Percentiles rank a stretch among this genome's conserved stretches.
phyloP scores from a whole-genome alignment of 2,888 invertebrate genomes.

The Tinea trinotella region DNA sequence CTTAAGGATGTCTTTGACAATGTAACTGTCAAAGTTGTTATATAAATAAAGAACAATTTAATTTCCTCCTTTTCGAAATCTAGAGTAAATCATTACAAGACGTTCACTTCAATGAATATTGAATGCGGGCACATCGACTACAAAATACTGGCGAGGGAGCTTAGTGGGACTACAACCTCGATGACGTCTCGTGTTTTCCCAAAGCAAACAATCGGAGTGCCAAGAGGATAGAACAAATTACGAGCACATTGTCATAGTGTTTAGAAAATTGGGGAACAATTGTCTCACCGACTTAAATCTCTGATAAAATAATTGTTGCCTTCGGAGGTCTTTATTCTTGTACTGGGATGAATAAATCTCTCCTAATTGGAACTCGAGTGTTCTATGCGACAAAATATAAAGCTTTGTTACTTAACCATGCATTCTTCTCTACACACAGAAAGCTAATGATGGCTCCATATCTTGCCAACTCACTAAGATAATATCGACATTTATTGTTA shows the following conservation, averaged over 20 bases:
- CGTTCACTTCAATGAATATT: slow-evolving; percentile 55
- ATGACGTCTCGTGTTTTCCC: slow-evolving; percentile 50
- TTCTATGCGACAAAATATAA: slow-evolving; percentile 58
- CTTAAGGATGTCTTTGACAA: no score
- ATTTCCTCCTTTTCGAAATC: slow-evolving; percentile 43
- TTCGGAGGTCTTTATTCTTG: slow-evolving; percentile 36
- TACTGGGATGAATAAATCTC: slow-evolving; percentile 62
- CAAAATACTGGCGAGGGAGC: slow-evolving; percentile 28
- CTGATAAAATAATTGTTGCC: slow-evolving; percentile 49
- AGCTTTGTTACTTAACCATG: slow-evolving; percentile 48
- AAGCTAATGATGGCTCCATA: slow-evolving; percentile 48
- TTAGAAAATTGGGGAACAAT: slow-evolving; percentile 67
- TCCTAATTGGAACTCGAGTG: slow-evolving; percentile 60
- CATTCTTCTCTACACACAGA: slow-evolving; percentile 54
- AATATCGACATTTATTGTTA: slow-evolving; percentile 30
- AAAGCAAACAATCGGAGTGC: slow-evolving; percentile 55
- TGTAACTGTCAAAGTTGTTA: no score
- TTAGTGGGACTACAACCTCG: slow-evolving; percentile 25
- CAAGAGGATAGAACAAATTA: slow-evolving; percentile 59
- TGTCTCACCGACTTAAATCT: slow-evolving; percentile 59
- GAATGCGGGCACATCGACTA: slow-evolving; percentile 46
- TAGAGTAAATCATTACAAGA: slow-evolving; percentile 42
- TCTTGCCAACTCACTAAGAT: slow-evolving; percentile 40
- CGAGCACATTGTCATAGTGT: slow-evolving; percentile 58
- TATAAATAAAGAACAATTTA: slow-evolving; percentile 33